Evolutionary conservation across 2,888 invertebrate species (phyloP), one percentile per base, ranked within the genome.

Genomic region (Aproaerema taeniolella): DNA sequence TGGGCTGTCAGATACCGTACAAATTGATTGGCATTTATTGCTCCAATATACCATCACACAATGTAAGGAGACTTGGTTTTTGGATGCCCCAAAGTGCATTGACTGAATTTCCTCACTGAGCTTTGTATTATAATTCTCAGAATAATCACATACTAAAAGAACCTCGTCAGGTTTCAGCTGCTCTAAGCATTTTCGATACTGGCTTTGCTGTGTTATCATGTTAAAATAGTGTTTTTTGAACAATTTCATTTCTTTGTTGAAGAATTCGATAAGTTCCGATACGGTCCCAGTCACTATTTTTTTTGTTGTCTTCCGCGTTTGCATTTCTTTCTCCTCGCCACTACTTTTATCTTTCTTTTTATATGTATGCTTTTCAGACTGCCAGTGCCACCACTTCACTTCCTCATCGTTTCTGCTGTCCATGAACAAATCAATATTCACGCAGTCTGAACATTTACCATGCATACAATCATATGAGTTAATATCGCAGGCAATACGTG

Each of bases 101-200:
- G 40, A 31, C 41, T 47, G 47, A 37, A 50, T 43, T 41, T 50
- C 46, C 11, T 16, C 31, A 9, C 30, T 28, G 13, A 47, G 24
- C 34, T 50, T 50, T 12, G 38, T 31, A 29, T 37, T 38, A 39
- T 48, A 48, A 38, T 50, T 50, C 34, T 46, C 45, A 2, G 41
- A 46, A 20, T 46, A 50, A 33, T 46, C 48, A 15, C 43, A 43
- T 2, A 45, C 17, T 26, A 48, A 20, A 6, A 45, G 25, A 7
- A 24, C 36, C 39, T 46, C 43, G 11, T 41, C 28, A 7, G 38
- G 28, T 25, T 31, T 17, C 16, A 41, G 9, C 9, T 26, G 29
- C n/a, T 31, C 16, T 15, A 28, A 30, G 24, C 16, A 12, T 14
- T 9, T 13, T 13, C 13, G 11, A n/a, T 40, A 40, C 17, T 40